Evolutionary conservation across 1,140 invertebrate genomes (phyloP), one percentile per base, ranked within the genome.

Genomic region (Bombus cullumanus): DNA sequence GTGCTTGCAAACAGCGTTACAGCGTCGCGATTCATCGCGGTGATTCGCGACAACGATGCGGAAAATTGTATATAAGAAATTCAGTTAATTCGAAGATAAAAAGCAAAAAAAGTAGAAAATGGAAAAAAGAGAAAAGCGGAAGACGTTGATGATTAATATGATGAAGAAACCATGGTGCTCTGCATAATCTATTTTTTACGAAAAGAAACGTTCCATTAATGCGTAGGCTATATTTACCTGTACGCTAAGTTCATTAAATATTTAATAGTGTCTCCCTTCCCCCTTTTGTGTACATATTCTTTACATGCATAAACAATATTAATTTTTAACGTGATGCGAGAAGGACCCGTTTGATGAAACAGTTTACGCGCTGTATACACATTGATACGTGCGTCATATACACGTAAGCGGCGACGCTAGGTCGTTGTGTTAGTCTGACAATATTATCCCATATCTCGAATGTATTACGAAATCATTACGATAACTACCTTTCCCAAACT

Each of bases 401-500:
- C 80, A 68, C 84, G 76, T 84, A 90, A 92, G 84, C 88, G 83
- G 88, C 87, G 83, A 88, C 83, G 79, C 73, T 87, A 88, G 86
- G 85, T 91, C 79, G 86, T 90, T 81, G 85, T 89, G 85, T 91
- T 89, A 91, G 89, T 89, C 85, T 90, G 88, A 92, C 80, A 90
- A 92, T 92, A 91, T 93, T 92, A 92, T 89, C 90, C 85, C 86
- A 82, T 91, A 87, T 85, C 64, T 85, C 88, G 88, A 93, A 86
- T 92, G 90, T 92, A 93, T 88, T 91, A 92, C 83, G 87, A 92
- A 91, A 93, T 89, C 88, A 92, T 91, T 92, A 93, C 88, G 90
- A 91, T 92, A 93, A 92, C 88, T 93, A 93, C 90, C 78, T 93
- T 92, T 92, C 88, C 92, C 86, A 90, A 93, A 89, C 89, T 92